These are phyloP conservation scores for Malurus alboscapulatus DNA, from an alignment of 2,113 vertebrate species.

Conservation along the genomic window DNA sequence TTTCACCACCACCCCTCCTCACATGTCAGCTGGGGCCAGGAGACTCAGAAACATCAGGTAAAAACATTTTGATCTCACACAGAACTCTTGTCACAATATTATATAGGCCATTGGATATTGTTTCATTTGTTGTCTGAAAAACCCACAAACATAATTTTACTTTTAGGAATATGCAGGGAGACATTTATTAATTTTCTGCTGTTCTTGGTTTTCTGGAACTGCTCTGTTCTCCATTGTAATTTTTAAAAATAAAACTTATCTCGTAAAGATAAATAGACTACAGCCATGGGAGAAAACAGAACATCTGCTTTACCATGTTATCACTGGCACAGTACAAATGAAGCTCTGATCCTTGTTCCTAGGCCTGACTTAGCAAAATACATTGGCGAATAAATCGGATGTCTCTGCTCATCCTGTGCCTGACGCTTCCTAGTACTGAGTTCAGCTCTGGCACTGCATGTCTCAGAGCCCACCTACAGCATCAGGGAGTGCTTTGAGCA, in stretches of 20 bases:
- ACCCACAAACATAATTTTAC: background rate
- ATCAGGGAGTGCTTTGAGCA: background rate
- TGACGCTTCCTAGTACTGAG: constrained; percentile 18
- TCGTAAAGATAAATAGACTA: background rate
- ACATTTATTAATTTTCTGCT: background rate
- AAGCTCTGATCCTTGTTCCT: background rate
- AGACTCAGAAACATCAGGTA: background rate
- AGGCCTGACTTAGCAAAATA: constrained; percentile 23
- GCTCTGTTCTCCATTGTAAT: background rate
- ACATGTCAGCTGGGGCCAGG: background rate
- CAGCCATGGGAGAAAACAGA: background rate
- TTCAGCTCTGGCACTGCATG: background rate
- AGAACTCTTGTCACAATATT: background rate
- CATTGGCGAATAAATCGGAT: background rate
- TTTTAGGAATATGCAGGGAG: background rate
- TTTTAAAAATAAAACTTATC: background rate
- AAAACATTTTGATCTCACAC: background rate
- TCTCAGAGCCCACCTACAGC: constrained; percentile 21
- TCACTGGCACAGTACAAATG: background rate
- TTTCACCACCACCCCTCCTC: background rate
- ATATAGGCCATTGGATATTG: accelerated
- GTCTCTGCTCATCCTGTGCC: constrained; percentile 31
- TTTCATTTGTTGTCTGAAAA: background rate
- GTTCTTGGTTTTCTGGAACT: background rate
- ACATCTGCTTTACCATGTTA: background rate